Evolutionary conservation across 2,888 invertebrate species (phyloP).

Genomic region (Drosophila affinis): DNA sequence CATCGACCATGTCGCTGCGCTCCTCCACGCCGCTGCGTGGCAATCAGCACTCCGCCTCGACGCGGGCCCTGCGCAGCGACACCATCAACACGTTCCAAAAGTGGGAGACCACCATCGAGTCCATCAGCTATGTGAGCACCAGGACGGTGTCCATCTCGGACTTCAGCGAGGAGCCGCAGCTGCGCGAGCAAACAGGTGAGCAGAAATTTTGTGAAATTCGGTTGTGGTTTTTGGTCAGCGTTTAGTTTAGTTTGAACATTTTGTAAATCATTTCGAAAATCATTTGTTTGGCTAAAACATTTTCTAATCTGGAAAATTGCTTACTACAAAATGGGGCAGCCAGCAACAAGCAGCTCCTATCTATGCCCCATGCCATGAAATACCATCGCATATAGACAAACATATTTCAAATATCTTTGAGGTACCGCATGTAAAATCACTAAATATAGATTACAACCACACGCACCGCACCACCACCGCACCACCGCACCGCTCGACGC

Average conservation of each 20-base stretch:
- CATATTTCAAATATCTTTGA: conserved; percentile 73
- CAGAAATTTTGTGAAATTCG: neutral
- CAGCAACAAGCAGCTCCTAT: conserved; percentile 25
- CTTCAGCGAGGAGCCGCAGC: conserved; percentile 60
- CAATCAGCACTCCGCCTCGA: conserved; percentile 36
- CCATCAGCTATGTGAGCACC: conserved; percentile 83
- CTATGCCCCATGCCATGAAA: conserved; percentile 33
- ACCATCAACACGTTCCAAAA: conserved; percentile 83
- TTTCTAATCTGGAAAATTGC: conserved; percentile 70
- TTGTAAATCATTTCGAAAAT: conserved; percentile 5
- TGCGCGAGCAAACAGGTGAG: conserved; percentile 62
- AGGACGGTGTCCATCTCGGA: conserved; percentile 80
- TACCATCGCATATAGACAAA: conserved; percentile 30
- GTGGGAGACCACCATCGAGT: conserved; percentile 84
- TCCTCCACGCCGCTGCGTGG: conserved; percentile 63
- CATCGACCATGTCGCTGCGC: conserved; percentile 76
- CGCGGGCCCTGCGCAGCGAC: conserved; percentile 79
- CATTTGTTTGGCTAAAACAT: conserved; percentile 3
- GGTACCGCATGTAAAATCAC: conserved; percentile 78
- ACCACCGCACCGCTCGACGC: too few relatives aligned
- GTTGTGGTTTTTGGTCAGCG: conserved; percentile 22
- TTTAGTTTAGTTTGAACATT: conserved; percentile 56
- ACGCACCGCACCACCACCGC: conserved; percentile 65
- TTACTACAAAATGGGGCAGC: conserved; percentile 58
- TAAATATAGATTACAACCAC: conserved; percentile 81